Evolutionary conservation across 2,888 invertebrate species (phyloP), one percentile per base, ranked within the genome.

Genomic region (Phorcus lineatus): DNA sequence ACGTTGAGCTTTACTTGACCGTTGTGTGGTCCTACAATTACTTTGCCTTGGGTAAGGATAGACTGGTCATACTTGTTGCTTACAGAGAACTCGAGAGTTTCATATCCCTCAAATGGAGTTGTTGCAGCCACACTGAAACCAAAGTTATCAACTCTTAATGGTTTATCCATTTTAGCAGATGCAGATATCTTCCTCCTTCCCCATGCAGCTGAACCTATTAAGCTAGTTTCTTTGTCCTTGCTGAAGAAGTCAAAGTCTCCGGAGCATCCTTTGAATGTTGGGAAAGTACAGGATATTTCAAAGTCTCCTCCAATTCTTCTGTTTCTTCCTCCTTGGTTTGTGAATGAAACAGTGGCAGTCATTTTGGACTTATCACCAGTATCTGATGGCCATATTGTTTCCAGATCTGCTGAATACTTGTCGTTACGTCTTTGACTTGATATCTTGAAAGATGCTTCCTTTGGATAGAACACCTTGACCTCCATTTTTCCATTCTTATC

Each of bases 91-190:
- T 84, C 67, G 11, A 87, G 67, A 19, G 66, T 79, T 79, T 84
- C 84, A 70, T 82, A 86, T 13, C 82, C 83, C 31, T 80, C 76
- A 54, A 88, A 82, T 57, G 91, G 89, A 16, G 90, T 85, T 40
- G 84, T 85, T 2, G 85, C 85, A 7, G 75, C 53, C 28, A 88
- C 62, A 9, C 80, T 83, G 9, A 85, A 79, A 66, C 86, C 81
- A 16, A 88, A 62, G 62, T 83, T 82, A 28, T 77, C 77, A 19
- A 85, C 66, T 16, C 81, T 79, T 7, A 90, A 4, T 52, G 90
- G 89, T 24, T 84, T 85, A 47, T 83, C 83, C 11, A 88, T n/a
- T n/a, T 82, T 85, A 4, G 88, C 16, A n/a, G 83, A 85, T 3
- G 86, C 78, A 2, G 85, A 82, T n/a, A 89, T 80, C n/a, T 84